These are phyloP conservation scores for Pyrochroa serraticornis DNA, from an alignment of 2,888 invertebrate species.

Conservation along the genomic window DNA sequence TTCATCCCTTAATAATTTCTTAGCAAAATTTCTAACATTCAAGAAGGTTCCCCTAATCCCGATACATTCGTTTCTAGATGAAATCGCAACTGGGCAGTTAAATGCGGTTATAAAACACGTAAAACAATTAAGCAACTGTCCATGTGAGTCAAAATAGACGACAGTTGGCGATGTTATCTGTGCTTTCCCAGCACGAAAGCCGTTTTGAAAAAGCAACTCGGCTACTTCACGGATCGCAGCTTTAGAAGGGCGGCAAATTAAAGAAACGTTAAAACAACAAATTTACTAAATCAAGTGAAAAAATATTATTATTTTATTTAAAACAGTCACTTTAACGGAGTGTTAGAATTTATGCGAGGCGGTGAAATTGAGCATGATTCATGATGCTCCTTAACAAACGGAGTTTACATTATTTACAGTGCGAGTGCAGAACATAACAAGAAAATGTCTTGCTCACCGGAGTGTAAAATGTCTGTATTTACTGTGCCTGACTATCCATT, in stretches of 20 bases:
- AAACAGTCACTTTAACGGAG: too few species aligned
- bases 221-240: slow-evolving; percentile 36
- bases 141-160: slow-evolving; percentile 41
- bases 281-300: too few species aligned
- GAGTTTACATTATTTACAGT: slow-evolving; percentile 45
- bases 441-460: slow-evolving; percentile 54
- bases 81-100: slow-evolving; percentile 11
- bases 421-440: slow-evolving; percentile 47
- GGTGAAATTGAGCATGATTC: slow-evolving; percentile 40
- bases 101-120: slow-evolving; percentile 42
- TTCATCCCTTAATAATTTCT: too few species aligned
- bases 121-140: slow-evolving; percentile 45
- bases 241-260: neutral
- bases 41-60: too few species aligned
- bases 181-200: slow-evolving; percentile 46
- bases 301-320: too few species aligned
- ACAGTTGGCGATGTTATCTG: slow-evolving; percentile 45
- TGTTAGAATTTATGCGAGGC: slow-evolving; percentile 19
- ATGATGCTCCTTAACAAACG: slow-evolving; percentile 33
- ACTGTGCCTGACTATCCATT: slow-evolving; percentile 56
- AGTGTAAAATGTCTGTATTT: slow-evolving; percentile 60
- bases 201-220: slow-evolving; percentile 29
- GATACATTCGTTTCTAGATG: too few species aligned
- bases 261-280: too few species aligned
- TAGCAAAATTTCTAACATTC: too few species aligned